phyloP scores from a whole-genome alignment of 2,888 invertebrate genomes.

The Drosophila lacicola region DNA sequence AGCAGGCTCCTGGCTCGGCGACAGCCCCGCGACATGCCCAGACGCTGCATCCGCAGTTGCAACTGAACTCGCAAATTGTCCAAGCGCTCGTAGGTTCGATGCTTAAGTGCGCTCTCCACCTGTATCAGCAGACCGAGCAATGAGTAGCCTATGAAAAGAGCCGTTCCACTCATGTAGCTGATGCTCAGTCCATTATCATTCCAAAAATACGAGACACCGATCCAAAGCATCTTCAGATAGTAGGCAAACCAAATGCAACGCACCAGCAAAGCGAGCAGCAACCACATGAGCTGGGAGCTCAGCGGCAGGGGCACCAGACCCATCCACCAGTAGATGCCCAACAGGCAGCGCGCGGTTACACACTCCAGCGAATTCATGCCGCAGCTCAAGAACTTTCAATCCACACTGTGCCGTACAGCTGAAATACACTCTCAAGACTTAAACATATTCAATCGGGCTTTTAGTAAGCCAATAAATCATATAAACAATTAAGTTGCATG shows the following conservation, averaged over 20 bases:
- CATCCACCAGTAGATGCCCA: constrained; percentile 35
- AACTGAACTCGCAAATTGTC: constrained; percentile 42
- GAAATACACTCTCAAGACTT: not conserved
- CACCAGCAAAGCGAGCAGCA: constrained; percentile 26
- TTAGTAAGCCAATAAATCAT: constrained; percentile 35
- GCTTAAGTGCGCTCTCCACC: constrained; percentile 53
- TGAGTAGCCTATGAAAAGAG: constrained; percentile 37
- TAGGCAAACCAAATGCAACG: constrained; percentile 53
- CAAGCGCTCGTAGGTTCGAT: constrained; percentile 23
- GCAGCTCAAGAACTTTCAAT: not conserved
- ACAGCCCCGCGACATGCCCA: constrained; percentile 49
- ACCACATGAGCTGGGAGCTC: not conserved
- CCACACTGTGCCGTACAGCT: constrained; percentile 14
- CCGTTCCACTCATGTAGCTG: constrained; percentile 39
- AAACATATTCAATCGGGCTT: not conserved
- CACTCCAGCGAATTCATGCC: constrained; percentile 55
- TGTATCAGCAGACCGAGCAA: constrained; percentile 48
- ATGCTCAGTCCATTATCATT: constrained; percentile 1
- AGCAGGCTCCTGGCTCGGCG: constrained; percentile 32
- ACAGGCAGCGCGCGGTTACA: constrained; percentile 36
- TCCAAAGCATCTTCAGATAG: constrained; percentile 21
- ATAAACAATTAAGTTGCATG: constrained; percentile 9
- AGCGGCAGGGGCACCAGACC: constrained; percentile 55
- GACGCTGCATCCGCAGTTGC: constrained; percentile 49
- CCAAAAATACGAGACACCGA: not conserved